Percentiles rank a stretch among this genome's conserved stretches.
Evolutionary conservation across 2,113 vertebrate genomes (phyloP).

Genomic region (Microcebus ravelobensis): DNA sequence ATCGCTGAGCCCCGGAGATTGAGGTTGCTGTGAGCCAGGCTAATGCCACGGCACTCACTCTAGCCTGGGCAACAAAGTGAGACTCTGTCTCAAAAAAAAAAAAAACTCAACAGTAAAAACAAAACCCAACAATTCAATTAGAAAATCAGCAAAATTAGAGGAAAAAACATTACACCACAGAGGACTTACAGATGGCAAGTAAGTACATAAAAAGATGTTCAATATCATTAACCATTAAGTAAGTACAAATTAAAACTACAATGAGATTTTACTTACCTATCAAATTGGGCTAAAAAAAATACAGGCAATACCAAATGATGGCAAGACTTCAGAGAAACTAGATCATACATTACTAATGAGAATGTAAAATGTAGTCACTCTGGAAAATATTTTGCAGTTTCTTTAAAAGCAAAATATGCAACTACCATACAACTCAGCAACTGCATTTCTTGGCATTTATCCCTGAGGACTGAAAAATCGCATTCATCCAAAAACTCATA

Average conservation of each 20-base stretch:
- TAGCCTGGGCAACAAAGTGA: no score
- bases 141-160: not conserved
- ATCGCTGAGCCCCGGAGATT: no score
- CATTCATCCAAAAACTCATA: not conserved
- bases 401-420: not conserved
- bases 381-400: not conserved
- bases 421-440: not conserved
- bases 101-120: not conserved
- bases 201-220: no score
- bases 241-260: not conserved
- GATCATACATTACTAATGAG: not conserved
- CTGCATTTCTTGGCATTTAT: not conserved
- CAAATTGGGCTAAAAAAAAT: not conserved
- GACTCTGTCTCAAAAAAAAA: no score
- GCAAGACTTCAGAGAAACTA: not conserved
- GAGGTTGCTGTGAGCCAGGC: no score
- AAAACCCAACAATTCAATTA: not conserved
- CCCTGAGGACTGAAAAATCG: not conserved
- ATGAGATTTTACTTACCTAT: not conserved
- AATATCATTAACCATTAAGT: no score
- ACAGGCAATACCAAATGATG: not conserved
- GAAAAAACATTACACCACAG: not conserved
- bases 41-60: no score
- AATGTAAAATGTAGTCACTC: not conserved
- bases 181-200: not conserved